Evolutionary conservation across 2,113 vertebrate species (phyloP), one percentile per base, ranked within the genome.

Genomic region (Macquaria australasica): DNA sequence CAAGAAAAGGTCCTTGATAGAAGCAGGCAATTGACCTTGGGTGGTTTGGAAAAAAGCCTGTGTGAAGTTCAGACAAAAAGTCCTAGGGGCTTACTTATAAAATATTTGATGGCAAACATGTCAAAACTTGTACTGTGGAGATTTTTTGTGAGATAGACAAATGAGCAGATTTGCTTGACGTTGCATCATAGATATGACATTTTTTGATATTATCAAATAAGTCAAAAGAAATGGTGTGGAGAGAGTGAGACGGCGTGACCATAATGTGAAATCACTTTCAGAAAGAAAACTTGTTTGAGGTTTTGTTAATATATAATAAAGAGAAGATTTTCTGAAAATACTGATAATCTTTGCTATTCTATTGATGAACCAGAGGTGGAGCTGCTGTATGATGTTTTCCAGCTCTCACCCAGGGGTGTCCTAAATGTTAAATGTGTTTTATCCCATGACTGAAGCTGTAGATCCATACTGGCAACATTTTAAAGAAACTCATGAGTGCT

Each of bases 401-500:
- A 18, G 9, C 21, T 64, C 28, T 55, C 56, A 60, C 66, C 69
- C 39, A n/a, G 59, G 62, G 68, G 37, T 7, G 11, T 73, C 79
- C 72, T 59, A 62, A 88, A 88, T 88, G 83, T 81, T 83, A 87
- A 91, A 84, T 79, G 58, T 31, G 43, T 87, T 77, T 84, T 87
- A 93, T 90, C 94, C 95, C 95, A 92, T 93, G 95, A 94, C 95
- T 94, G 91, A 73, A 89, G 91, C 93, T 90, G 92, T 85, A 94
- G 89, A 81, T 96, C 95, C 91, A 93, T 92, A 92, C 89, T 60
- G 93, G 87, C 90, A 95, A 94, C 94, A 93, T 92, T 87, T 95
- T 95, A 93, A 90, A 96, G 95, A 93, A 96, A 96, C 96, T 96
- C 96, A 94, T 95, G 95, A 97, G 96, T 96, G 96, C 96, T 94